A percentile compares a stretch with the other conserved stretches of the same genome.
phyloP scores from a whole-genome alignment of 2,113 vertebrate genomes.

The Nesoenas mayeri region DNA sequence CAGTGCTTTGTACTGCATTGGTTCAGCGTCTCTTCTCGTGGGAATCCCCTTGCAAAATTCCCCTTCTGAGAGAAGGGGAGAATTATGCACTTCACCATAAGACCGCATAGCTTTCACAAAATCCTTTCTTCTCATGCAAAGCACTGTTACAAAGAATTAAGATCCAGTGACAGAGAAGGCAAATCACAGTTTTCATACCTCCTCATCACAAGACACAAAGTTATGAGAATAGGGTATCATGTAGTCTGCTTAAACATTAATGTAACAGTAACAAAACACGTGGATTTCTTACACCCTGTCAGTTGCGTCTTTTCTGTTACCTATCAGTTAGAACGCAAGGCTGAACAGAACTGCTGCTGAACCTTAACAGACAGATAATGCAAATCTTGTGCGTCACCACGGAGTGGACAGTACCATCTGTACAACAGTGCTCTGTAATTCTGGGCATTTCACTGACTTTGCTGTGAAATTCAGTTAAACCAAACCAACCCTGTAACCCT shows the following conservation, averaged over 20 bases:
- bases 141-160: neutral
- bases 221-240: neutral
- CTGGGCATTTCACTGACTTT: neutral
- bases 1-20: neutral
- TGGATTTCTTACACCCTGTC: neutral
- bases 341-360: neutral
- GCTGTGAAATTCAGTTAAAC: neutral
- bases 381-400: neutral
- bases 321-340: neutral
- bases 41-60: conserved; percentile 63
- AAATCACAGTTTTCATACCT: neutral
- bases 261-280: neutral
- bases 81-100: neutral
- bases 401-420: neutral
- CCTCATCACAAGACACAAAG: neutral
- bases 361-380: neutral
- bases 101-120: neutral
- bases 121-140: neutral
- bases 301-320: neutral
- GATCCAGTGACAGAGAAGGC: neutral
- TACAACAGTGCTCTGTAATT: neutral
- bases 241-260: neutral
- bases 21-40: conserved; percentile 10
- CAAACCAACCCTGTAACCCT: neutral
- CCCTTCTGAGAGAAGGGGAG: conserved; percentile 9